Conservation (phyloP, 2,797 vertebrate genomes). For the Chelon labrosus region DNA sequence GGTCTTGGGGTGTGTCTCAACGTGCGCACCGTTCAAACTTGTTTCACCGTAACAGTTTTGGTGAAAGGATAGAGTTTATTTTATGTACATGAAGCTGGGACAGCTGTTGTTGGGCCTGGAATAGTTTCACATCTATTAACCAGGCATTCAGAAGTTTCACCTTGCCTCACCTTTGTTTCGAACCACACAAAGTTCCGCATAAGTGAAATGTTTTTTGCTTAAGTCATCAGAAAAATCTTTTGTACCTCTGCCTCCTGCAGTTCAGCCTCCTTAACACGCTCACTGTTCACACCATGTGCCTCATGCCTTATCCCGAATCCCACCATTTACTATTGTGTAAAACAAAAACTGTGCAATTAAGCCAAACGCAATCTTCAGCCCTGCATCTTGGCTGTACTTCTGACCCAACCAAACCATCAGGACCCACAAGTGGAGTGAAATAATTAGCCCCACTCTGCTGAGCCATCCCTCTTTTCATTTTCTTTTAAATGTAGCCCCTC, state of each 20-base stretch:
- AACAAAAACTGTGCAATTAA: slow-evolving; percentile 60
- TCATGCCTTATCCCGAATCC: slow-evolving; percentile 42
- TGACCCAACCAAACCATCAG: slow-evolving; percentile 75
- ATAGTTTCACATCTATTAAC: slow-evolving; percentile 32
- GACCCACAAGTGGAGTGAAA: slow-evolving; percentile 76
- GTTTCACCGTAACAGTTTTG: slow-evolving; percentile 60
- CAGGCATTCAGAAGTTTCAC: slow-evolving; percentile 12
- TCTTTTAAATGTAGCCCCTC: slow-evolving; percentile 60
- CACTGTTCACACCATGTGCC: slow-evolving; percentile 35
- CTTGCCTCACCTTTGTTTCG: slow-evolving; percentile 16
- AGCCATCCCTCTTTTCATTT: slow-evolving; percentile 58
- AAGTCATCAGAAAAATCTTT: slow-evolving; percentile 52
- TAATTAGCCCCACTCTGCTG: slow-evolving; percentile 79
- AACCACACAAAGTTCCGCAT: slow-evolving; percentile 4
- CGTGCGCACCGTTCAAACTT: slow-evolving; percentile 69
- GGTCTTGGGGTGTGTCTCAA: slow-evolving; percentile 74
- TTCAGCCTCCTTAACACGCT: slow-evolving; percentile 43
- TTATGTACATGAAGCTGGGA: background rate
- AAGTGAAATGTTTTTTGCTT: slow-evolving; percentile 34
- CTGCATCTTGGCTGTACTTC: slow-evolving; percentile 69
- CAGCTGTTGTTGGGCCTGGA: slow-evolving; percentile 15
- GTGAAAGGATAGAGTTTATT: slow-evolving; percentile 16
- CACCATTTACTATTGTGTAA: slow-evolving; percentile 67
- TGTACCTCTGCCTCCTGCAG: slow-evolving; percentile 39
- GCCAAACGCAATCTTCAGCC: slow-evolving; percentile 67